Evolutionary conservation across 2,113 vertebrate genomes (phyloP).

Genomic region (Murina feae): DNA sequence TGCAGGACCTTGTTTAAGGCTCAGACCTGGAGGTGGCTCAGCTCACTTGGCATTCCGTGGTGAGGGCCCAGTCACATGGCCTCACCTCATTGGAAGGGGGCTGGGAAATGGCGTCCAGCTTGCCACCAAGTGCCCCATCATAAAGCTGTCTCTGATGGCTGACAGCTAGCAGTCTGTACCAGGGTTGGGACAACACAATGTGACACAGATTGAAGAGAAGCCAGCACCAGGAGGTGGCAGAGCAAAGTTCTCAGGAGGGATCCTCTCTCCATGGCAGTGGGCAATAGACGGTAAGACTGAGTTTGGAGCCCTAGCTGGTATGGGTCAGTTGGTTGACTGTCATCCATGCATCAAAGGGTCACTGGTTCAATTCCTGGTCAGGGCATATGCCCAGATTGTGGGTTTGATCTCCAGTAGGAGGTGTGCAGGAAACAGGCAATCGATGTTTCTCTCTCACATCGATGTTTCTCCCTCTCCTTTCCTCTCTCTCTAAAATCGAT

Average conservation of each 20-base stretch:
- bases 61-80: background rate
- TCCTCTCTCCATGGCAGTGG: background rate
- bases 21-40: background rate
- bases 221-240: background rate
- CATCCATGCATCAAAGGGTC: no score
- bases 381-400: no score
- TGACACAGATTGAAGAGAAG: background rate
- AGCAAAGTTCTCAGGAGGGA: background rate
- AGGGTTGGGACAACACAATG: background rate
- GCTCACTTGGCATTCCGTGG: fast-evolving
- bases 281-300: background rate
- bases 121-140: fast-evolving
- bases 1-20: background rate
- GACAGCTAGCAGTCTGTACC: background rate
- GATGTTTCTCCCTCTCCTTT: no score
- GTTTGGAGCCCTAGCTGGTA: no score
- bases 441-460: no score
- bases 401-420: no score
- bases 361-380: no score
- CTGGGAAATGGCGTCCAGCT: background rate
- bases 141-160: background rate
- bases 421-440: no score
- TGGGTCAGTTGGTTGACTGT: no score
- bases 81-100: background rate
- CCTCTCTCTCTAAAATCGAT: no score